A percentile compares a stretch with the other conserved stretches of the same genome.
phyloP scores from a whole-genome alignment of 2,797 vertebrate genomes.

The Nasua narica region DNA sequence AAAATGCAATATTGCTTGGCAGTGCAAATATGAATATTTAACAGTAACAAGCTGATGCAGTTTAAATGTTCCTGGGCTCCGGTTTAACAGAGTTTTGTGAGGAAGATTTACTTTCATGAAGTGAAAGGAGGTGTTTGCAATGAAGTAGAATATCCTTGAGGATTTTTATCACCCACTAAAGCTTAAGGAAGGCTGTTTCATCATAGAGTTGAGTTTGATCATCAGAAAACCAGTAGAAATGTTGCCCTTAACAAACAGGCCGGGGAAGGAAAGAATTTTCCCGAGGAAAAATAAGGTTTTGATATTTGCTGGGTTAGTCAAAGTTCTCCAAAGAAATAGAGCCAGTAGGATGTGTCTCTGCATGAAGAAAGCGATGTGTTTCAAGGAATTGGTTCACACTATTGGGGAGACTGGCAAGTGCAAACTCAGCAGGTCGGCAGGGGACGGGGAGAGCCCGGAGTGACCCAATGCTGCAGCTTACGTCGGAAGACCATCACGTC shows the following conservation, averaged over 20 bases:
- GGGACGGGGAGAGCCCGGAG: too few relatives aligned
- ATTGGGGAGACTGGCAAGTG: neutral
- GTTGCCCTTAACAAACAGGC: slow-evolving; percentile 23
- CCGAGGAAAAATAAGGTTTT: neutral
- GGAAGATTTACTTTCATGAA: slow-evolving; percentile 7
- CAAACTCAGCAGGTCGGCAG: neutral
- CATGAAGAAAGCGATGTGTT: neutral
- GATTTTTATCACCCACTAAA: slow-evolving; percentile 29
- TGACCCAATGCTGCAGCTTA: neutral
- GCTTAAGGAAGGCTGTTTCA: neutral
- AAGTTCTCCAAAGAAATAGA: neutral
- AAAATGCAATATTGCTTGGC: slow-evolving; percentile 21
- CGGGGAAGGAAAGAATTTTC: neutral
- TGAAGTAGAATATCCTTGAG: neutral
- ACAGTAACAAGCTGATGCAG: neutral
- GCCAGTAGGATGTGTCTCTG: neutral
- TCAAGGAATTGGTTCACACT: neutral
- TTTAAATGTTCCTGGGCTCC: neutral
- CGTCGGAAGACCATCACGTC: neutral
- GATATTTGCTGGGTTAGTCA: neutral
- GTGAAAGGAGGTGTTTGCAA: slow-evolving; percentile 28
- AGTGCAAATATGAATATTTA: slow-evolving; percentile 43
- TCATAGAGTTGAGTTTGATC: neutral
- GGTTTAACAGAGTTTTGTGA: slow-evolving; percentile 9
- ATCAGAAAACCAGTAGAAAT: neutral